Base-by-base conservation (phyloP, 2,888 invertebrate genomes). In the Limnephilus auricula region DNA sequence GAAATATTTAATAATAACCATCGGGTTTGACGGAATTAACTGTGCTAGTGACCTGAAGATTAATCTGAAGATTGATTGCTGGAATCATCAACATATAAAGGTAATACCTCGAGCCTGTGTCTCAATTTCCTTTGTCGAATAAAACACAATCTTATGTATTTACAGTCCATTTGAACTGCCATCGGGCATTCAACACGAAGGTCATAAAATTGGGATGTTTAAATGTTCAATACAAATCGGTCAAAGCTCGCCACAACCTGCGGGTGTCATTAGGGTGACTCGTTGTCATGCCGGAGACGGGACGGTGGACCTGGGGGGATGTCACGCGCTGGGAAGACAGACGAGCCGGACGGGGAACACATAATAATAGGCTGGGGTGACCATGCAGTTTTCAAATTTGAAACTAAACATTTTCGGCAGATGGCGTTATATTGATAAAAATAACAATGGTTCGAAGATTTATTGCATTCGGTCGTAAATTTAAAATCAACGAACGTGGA, bases 261-360 rank as follows among this genome's bases (percentile, higher is more conserved):
- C 65, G 65, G 65, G 65, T 65, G n/a, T 9, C 65, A n/a, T 65
- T 65, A 65, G 65, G 65, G 65, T 25, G 65, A 65, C 25, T 65
- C 25, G 25, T 65, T n/a, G 25, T 25, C 65, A 65, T 65, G 82
- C 82, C 10, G 45, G 40, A 85, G 85, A 40, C 65, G 40, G 37
- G 85, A 34, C 37, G 30, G n/a, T 45, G 45, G 85, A 45, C 85
- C 45, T 2, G 40, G 40, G 40, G 40, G 45, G 85, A 85, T 40
- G 85, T 85, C 85, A 85, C 85, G 85, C 40, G n/a, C 30, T 30
- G 85, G 40, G 85, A 30, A n/a, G 85, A 40, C 85, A 45, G 85
- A 85, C 85, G 85, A 30, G 12, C 25, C 45, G 40, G n/a, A 40
- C 85, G 37, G 30, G 85, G 45, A 40, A 25, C 12, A 85, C 37